A percentile compares a stretch with the other conserved stretches of the same genome.
Conservation (phyloP, 2,113 vertebrate species). For the Hippotragus niger region DNA sequence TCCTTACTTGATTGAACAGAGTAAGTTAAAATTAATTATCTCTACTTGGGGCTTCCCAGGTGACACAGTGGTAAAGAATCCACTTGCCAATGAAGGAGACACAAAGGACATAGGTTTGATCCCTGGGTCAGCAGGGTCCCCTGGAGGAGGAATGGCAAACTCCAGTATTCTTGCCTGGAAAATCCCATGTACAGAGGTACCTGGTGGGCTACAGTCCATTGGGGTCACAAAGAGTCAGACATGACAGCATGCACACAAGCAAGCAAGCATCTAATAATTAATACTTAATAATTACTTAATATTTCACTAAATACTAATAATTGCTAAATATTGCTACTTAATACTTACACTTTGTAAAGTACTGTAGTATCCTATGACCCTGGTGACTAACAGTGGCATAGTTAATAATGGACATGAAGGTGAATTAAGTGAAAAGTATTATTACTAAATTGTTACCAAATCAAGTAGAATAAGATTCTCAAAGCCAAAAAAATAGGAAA, state of each 20-base stretch:
- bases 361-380: not conserved
- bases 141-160: not conserved
- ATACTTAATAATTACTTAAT: not conserved
- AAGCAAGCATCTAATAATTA: not conserved
- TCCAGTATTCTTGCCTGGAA: not conserved
- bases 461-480: not conserved
- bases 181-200: not conserved
- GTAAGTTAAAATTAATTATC: not conserved
- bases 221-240: not conserved
- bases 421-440: not conserved
- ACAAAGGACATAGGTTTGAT: not conserved
- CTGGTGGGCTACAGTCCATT: not conserved
- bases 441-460: not conserved
- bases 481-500: not conserved
- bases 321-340: not conserved
- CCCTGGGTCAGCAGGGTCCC: not conserved
- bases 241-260: not conserved
- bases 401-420: not conserved
- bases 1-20: not conserved
- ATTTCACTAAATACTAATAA: not conserved
- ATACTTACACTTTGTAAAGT: not conserved
- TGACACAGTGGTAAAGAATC: not conserved
- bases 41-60: not conserved
- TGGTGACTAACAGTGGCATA: not conserved
- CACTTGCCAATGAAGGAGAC: fast-evolving